phyloP scores from a whole-genome alignment of 2,888 invertebrate species.

The Carterocephalus palaemon region DNA sequence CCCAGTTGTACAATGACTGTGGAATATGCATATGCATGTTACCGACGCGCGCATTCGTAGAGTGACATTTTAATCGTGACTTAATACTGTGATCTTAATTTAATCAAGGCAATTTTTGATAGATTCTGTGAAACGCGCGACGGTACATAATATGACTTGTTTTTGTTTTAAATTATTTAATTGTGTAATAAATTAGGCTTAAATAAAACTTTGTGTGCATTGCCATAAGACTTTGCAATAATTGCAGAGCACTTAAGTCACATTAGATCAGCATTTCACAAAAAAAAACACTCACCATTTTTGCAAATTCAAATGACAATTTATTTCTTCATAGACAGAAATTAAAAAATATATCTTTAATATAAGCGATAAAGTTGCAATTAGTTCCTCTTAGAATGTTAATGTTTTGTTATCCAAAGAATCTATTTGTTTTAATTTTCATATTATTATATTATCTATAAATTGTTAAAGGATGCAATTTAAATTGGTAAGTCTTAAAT shows the following conservation, averaged over 20 bases:
- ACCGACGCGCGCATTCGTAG: slow-evolving; percentile 69
- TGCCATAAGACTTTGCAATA: slow-evolving; percentile 69
- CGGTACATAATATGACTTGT: slow-evolving; percentile 55
- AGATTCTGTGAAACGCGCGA: slow-evolving; percentile 66
- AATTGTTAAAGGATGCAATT: slow-evolving; percentile 60
- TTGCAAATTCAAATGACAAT: slow-evolving; percentile 42
- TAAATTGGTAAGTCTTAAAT: slow-evolving; percentile 60
- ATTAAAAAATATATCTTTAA: slow-evolving; percentile 40
- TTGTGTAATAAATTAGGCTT: slow-evolving; percentile 72
- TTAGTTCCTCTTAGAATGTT: slow-evolving; percentile 77
- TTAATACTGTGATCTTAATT: slow-evolving; percentile 79
- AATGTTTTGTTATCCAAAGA: slow-evolving; percentile 77
- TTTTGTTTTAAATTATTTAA: slow-evolving; percentile 67
- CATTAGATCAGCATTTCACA: slow-evolving; percentile 67
- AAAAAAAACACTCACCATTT: slow-evolving; percentile 41
- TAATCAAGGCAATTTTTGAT: slow-evolving; percentile 73
- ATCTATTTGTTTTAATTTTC: slow-evolving; percentile 53
- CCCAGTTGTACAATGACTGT: slow-evolving; percentile 70
- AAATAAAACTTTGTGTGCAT: slow-evolving; percentile 60
- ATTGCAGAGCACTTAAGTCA: too few relatives aligned
- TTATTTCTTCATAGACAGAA: slow-evolving; percentile 42
- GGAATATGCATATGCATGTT: slow-evolving; percentile 70
- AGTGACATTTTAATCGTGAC: slow-evolving; percentile 73
- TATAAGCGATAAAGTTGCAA: slow-evolving; percentile 52
- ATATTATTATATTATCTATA: slow-evolving; percentile 63